Percentiles rank a stretch among this genome's conserved stretches.
These are phyloP conservation scores for Dissostichus mawsoni DNA, from an alignment of 2,113 vertebrate genomes.

Conservation along the genomic window DNA sequence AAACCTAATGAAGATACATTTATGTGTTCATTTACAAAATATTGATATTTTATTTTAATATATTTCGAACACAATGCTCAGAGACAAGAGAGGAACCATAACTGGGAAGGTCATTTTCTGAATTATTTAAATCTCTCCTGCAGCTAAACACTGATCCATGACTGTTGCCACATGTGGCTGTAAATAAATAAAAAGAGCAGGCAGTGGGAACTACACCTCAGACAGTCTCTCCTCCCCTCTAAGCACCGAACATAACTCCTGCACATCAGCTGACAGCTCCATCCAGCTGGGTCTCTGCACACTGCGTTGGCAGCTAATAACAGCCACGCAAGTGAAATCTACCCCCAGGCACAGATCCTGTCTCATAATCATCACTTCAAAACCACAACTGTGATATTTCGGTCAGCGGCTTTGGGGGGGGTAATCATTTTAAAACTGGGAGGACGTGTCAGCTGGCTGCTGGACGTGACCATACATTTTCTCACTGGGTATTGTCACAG, in stretches of 20 bases:
- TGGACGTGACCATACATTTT: not conserved
- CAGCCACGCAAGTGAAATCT: slow-evolving; percentile 29
- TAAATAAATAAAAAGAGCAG: not conserved
- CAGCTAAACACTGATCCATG: not conserved
- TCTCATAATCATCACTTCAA: slow-evolving; percentile 51
- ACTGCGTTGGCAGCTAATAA: slow-evolving; percentile 43
- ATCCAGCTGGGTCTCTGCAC: slow-evolving; percentile 32
- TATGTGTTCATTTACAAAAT: slow-evolving; percentile 15
- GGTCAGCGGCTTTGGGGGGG: slow-evolving; percentile 56
- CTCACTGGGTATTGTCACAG: slow-evolving; percentile 17
- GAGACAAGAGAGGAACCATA: slow-evolving; percentile 7
- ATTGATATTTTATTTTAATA: slow-evolving; percentile 25
- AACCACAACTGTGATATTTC: slow-evolving; percentile 32
- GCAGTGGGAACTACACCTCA: not conserved
- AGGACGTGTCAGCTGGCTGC: slow-evolving; percentile 6
- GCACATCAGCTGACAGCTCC: slow-evolving; percentile 52
- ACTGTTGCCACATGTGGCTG: not conserved
- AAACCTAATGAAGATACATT: not conserved
- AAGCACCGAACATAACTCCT: slow-evolving; percentile 32
- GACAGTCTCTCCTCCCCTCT: slow-evolving; percentile 16
- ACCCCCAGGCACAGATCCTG: slow-evolving; percentile 28
- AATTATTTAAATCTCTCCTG: not conserved
- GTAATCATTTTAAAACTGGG: slow-evolving; percentile 17
- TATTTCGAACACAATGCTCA: slow-evolving; percentile 40
- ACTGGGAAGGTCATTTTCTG: not conserved